Conservation (phyloP, 2,888 invertebrate species). For the Microctonus hyperodae region DNA sequence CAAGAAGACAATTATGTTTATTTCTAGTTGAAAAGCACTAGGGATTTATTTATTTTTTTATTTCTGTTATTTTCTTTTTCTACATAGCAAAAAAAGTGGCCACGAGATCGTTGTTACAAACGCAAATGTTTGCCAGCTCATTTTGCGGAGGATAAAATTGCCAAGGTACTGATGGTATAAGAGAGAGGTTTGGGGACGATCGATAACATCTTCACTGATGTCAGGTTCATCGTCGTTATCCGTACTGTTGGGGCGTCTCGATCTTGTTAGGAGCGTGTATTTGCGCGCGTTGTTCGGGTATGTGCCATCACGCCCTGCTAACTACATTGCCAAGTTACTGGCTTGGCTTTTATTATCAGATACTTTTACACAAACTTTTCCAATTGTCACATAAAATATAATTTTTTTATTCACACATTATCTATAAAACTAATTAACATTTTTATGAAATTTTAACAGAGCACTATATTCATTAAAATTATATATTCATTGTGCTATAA, state of each 20-base stretch:
- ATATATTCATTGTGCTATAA: background rate
- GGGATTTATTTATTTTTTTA: background rate
- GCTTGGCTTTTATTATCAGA: background rate
- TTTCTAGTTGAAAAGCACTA: background rate
- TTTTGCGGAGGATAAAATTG: constrained; percentile 32
- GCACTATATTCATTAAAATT: background rate
- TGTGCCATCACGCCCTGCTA: constrained; percentile 4
- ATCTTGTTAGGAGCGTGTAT: constrained; percentile 35
- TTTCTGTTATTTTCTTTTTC: background rate
- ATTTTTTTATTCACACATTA: constrained; percentile 4
- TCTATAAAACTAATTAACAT: background rate
- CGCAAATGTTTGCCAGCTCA: constrained; percentile 7
- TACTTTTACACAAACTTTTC: background rate
- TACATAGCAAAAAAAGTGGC: background rate
- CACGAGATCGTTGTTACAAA: background rate
- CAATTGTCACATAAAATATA: background rate
- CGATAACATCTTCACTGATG: too few relatives aligned
- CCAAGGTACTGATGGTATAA: constrained; percentile 31
- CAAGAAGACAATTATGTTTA: background rate
- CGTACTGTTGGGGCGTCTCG: constrained; percentile 27
- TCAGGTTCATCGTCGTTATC: constrained; percentile 37
- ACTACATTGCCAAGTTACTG: constrained; percentile 6
- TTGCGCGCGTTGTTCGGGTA: background rate
- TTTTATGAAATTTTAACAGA: background rate
- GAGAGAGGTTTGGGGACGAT: too few relatives aligned